These are phyloP conservation scores for Drosophila kepulauana DNA, from an alignment of 1,140 invertebrate species.

Conservation along the genomic window DNA sequence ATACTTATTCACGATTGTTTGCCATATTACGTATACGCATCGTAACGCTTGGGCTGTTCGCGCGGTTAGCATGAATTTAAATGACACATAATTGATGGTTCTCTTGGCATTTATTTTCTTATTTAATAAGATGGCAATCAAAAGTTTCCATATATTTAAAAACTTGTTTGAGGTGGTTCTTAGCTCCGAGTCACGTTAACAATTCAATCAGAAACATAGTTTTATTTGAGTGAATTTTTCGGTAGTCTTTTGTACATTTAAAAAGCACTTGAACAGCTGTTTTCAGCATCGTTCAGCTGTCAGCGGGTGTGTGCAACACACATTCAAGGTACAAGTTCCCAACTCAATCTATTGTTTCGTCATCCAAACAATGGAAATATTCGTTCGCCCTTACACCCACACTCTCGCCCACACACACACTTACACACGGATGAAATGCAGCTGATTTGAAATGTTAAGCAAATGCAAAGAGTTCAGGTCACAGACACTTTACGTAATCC, in stretches of 20 bases:
- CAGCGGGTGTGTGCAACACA: conserved; percentile 57
- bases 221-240: conserved; percentile 15
- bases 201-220: conserved; percentile 9
- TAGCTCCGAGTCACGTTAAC: not conserved
- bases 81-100: conserved; percentile 11
- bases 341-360: conserved; percentile 60
- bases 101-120: not conserved
- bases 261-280: conserved; percentile 63
- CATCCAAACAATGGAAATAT: conserved; percentile 64
- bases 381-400: conserved; percentile 64
- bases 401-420: not conserved
- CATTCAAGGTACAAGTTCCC: conserved; percentile 78
- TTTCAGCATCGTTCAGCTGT: conserved; percentile 35
- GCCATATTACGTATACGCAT: conserved; percentile 17
- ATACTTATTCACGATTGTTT: not conserved
- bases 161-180: conserved; percentile 17
- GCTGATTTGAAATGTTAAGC: conserved; percentile 58
- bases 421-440: conserved; percentile 20
- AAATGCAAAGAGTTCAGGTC: conserved; percentile 82
- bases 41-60: not conserved
- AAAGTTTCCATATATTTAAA: conserved; percentile 8
- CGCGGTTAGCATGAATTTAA: conserved; percentile 5
- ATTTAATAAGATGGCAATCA: not conserved
- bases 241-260: not conserved
- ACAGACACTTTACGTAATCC: conserved; percentile 79